Evolutionary conservation across 1,140 invertebrate species (phyloP).

Genomic region (Eupristina koningsbergeri): DNA sequence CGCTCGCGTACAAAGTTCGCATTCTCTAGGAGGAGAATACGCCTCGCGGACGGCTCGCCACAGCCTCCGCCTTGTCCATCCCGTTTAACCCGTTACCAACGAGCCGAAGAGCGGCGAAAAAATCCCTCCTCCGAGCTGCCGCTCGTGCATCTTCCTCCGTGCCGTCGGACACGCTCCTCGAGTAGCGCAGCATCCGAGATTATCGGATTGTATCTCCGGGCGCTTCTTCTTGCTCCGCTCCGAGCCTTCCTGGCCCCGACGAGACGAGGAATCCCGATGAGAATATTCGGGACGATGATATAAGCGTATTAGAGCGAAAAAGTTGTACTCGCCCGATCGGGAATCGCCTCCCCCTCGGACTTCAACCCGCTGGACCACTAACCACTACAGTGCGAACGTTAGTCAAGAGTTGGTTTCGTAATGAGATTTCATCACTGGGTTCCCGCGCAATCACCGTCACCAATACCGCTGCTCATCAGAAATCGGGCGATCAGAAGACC

Average conservation of each 20-base stretch:
- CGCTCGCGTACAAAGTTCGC: not conserved
- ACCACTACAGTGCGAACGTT: not conserved
- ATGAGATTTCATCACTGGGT: constrained; percentile 21
- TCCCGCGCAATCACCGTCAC: not conserved
- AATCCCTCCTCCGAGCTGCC: constrained; percentile 55
- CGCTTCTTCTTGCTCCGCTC: constrained; percentile 31
- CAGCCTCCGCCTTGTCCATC: constrained; percentile 56
- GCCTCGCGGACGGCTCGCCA: not conserved
- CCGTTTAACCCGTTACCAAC: constrained; percentile 65
- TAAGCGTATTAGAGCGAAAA: constrained; percentile 20
- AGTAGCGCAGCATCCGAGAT: constrained; percentile 51
- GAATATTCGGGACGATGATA: constrained; percentile 22
- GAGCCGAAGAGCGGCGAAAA: constrained; percentile 56
- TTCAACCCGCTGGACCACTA: not conserved
- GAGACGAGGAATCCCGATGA: not conserved
- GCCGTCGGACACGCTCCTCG: constrained; percentile 56
- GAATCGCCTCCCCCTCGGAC: not conserved
- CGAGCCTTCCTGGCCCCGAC: too few relatives aligned
- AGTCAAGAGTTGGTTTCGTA: not conserved
- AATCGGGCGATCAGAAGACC: too few relatives aligned
- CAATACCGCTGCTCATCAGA: not conserved
- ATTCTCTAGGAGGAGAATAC: constrained; percentile 26
- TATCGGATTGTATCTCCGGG: constrained; percentile 56
- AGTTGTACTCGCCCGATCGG: constrained; percentile 22
- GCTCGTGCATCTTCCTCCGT: constrained; percentile 51